A percentile compares a stretch with the other conserved stretches of the same genome.
Conservation (phyloP, 2,113 vertebrate species). For the Poecile atricapillus region DNA sequence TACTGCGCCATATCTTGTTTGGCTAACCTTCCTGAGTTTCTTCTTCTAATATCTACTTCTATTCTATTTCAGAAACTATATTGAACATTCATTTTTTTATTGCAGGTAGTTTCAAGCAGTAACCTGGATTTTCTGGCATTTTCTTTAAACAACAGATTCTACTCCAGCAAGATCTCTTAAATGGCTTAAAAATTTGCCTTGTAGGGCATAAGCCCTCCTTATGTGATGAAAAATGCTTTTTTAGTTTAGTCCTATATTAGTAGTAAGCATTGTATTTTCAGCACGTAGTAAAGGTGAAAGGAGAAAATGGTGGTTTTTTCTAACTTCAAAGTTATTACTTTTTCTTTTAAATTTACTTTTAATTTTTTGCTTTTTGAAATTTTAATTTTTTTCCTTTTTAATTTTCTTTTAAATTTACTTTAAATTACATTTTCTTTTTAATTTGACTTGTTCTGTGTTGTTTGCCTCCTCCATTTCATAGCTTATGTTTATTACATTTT, state of each 20-base stretch:
- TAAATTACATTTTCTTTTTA: neutral
- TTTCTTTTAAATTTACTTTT: neutral
- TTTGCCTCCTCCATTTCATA: neutral
- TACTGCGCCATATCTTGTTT: neutral
- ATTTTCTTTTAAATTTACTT: no score
- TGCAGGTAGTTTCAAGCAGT: neutral
- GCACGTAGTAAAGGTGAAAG: neutral
- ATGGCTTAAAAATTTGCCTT: neutral
- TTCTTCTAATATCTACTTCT: neutral
- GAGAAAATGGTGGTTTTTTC: rapidly evolving
- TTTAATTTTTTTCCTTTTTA: no score
- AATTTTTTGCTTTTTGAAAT: no score
- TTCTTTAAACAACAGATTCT: neutral
- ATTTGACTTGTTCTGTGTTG: neutral
- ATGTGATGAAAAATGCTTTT: neutral
- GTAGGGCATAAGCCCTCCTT: neutral
- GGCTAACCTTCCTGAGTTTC: neutral
- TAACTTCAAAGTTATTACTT: neutral
- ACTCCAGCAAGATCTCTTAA: neutral
- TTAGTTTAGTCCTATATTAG: neutral
- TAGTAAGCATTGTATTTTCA: neutral
- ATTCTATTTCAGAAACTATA: neutral
- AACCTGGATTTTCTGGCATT: neutral
- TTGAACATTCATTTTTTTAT: neutral
- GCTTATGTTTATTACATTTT: neutral